Base-by-base conservation (phyloP, 1,140 invertebrate species). In the Hyphantria cunea region DNA sequence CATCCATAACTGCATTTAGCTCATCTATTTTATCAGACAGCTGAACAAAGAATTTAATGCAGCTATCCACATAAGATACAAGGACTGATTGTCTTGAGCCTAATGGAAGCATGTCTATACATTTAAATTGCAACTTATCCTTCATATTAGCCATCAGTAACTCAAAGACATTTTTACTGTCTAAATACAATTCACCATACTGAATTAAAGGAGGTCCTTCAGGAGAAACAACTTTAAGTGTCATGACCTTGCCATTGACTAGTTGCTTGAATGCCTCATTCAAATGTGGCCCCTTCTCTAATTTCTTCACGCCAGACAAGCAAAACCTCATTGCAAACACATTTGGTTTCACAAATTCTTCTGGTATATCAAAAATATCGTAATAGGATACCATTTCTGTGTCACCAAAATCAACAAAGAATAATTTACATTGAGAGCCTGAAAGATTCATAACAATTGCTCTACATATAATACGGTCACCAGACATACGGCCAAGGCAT, bases 331-430 rank as follows among this genome's bases (percentile, higher is more conserved):
- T 93, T 10, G 95, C 94, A 91, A 95, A 94, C 6, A 95, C 93
- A 89, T 93, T 93, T 0, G 93, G 94, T 41, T 93, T 92, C 11
- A 95, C 92, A 83, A 93, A 94, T 69, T 94, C 93, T 25, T 93
- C 87, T 0, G 95, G 95, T 66, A 96, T 93, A 81, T 95, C 93
- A 82, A 92, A 96, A 33, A 96, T 93, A 66, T 95, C 92, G 60
- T 93, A 92, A 34, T 93, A 93, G 4, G 93, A 91, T 17, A 96
- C 90, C 63, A 93, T 78, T 86, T 95, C 95, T 4, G 93, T 94
- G 69, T 95, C 94, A 6, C 95, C 95, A 80, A 94, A 96, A 84
- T 96, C 95, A 13, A 96, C 94, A 76, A 95, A 96, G 72, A 94
- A 95, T 10, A 96, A 91, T 86, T 94, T 93, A 71, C 92, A 93